Evolutionary conservation across 1,140 invertebrate species (phyloP).

Genomic region (Amyelois transitella): DNA sequence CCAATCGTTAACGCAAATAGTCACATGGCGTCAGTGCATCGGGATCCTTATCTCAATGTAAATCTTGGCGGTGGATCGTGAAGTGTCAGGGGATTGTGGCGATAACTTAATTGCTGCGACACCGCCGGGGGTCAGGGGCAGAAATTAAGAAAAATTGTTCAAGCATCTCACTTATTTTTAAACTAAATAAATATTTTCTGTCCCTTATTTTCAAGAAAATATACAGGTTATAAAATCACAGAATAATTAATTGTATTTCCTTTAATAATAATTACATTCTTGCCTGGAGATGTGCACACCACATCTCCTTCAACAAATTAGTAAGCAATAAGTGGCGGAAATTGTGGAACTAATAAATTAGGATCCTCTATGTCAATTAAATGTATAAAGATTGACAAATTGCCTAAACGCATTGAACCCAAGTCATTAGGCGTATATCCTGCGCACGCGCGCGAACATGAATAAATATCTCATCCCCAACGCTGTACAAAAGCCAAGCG

Average conservation of each 20-base stretch:
- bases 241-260: neutral
- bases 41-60: slow-evolving; percentile 56
- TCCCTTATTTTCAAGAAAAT: too few relatives aligned
- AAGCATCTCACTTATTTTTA: slow-evolving; percentile 4
- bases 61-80: slow-evolving; percentile 51
- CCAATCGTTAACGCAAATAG: slow-evolving; percentile 48
- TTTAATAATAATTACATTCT: neutral
- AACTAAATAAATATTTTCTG: too few relatives aligned
- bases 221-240: too few relatives aligned
- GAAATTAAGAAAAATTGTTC: slow-evolving; percentile 29
- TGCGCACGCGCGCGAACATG: slow-evolving; percentile 39
- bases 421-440: slow-evolving; percentile 37
- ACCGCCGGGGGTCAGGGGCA: slow-evolving; percentile 29
- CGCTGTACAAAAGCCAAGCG: slow-evolving; percentile 36
- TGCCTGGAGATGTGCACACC: neutral
- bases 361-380: slow-evolving; percentile 35
- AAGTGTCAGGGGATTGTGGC: slow-evolving; percentile 31
- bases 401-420: slow-evolving; percentile 27
- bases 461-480: slow-evolving; percentile 50
- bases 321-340: slow-evolving; percentile 11
- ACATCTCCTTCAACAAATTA: slow-evolving; percentile 33
- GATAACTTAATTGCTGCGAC: slow-evolving; percentile 59
- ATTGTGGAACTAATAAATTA: neutral
- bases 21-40: slow-evolving; percentile 68
- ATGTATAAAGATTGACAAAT: slow-evolving; percentile 50